A percentile compares a stretch with the other conserved stretches of the same genome.
Conservation (phyloP, 2,888 invertebrate species). For the Drosophila austrosaltans region DNA sequence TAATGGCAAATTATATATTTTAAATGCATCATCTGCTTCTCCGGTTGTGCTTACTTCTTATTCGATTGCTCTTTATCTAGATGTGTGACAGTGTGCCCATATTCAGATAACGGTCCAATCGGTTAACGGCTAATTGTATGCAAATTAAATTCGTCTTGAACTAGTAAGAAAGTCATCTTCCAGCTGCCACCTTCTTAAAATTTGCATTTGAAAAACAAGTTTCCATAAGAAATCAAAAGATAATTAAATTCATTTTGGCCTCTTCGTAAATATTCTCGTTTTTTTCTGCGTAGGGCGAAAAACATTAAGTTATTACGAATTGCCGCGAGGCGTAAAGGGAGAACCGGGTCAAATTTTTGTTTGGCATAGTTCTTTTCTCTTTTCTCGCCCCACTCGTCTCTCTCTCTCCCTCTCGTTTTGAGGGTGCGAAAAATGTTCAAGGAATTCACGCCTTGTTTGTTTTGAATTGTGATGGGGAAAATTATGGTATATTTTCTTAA, state of each 20-base stretch:
- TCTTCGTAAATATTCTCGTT: constrained; percentile 18
- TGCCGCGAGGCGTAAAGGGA: constrained; percentile 8
- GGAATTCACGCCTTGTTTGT: constrained; percentile 36
- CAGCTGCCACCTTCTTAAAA: constrained; percentile 8
- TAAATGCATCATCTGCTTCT: too few relatives aligned
- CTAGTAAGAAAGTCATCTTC: not conserved
- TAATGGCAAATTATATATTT: too few relatives aligned
- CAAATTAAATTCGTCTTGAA: constrained; percentile 13
- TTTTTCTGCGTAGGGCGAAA: not conserved
- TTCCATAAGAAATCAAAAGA: constrained; percentile 51
- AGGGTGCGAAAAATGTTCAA: constrained; percentile 48
- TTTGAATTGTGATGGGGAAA: not conserved
- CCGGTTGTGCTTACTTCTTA: too few relatives aligned
- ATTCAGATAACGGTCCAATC: not conserved
- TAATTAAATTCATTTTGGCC: constrained; percentile 56
- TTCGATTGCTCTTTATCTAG: too few relatives aligned
- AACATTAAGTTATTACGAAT: constrained; percentile 21
- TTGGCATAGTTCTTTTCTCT: constrained; percentile 18
- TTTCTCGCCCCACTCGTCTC: not conserved
- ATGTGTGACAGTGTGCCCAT: too few relatives aligned
- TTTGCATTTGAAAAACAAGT: constrained; percentile 45
- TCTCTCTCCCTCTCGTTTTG: not conserved
- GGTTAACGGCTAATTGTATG: not conserved
- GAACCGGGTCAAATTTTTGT: constrained; percentile 6
- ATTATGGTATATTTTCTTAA: constrained; percentile 5